A percentile compares a stretch with the other conserved stretches of the same genome.
These are phyloP conservation scores for Sinodicranocentrus sp. DNA, from an alignment of 2,888 invertebrate genomes.

Conservation along the genomic window DNA sequence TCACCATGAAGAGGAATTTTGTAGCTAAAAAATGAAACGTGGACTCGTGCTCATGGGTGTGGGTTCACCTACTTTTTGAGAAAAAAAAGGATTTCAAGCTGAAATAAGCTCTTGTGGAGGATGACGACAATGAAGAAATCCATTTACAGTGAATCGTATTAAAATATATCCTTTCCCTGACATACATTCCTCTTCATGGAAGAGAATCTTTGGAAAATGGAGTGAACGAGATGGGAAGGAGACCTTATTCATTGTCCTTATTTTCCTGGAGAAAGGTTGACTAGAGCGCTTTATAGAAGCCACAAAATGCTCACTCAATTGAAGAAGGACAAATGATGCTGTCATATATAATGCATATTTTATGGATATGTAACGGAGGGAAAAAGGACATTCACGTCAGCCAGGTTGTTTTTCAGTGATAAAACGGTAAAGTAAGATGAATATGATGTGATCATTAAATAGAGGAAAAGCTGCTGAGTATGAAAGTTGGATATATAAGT, in stretches of 20 bases:
- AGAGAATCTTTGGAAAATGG: no score
- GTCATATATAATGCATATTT: conserved; percentile 56
- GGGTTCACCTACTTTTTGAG: no score
- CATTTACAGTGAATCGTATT: no score
- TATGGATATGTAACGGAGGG: conserved; percentile 40
- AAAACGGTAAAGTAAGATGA: conserved; percentile 50
- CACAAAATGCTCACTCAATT: conserved; percentile 37
- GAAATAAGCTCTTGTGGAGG: no score
- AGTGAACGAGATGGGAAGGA: no score
- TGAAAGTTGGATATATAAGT: background rate
- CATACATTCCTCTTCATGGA: no score
- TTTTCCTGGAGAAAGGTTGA: conserved; percentile 8
- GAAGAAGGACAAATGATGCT: conserved; percentile 60
- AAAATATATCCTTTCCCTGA: no score
- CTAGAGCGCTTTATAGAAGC: background rate
- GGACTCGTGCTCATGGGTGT: no score
- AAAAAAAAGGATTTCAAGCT: no score
- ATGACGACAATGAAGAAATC: no score
- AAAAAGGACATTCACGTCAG: conserved; percentile 40
- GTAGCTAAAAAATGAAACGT: no score
- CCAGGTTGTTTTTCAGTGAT: conserved; percentile 40
- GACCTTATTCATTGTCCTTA: conserved; percentile 22
- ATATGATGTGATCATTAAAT: conserved; percentile 59
- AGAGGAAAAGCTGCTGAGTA: conserved; percentile 32
- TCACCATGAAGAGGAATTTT: no score